Conservation (phyloP, 2,888 invertebrate genomes). For the Drosophila testacea region DNA sequence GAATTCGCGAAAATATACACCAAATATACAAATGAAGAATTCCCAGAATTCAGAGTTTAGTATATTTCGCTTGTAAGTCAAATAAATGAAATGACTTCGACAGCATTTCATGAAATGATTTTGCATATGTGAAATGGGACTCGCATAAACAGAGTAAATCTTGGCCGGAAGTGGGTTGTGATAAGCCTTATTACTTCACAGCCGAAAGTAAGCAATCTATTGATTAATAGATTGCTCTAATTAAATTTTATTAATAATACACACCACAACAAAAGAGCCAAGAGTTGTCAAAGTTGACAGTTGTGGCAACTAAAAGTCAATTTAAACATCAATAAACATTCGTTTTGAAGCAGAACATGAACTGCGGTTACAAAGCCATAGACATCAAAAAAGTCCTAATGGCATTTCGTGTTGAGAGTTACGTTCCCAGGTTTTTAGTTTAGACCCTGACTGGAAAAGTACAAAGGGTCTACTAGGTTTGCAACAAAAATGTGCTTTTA, state of each 20-base stretch:
- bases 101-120: too few relatives aligned
- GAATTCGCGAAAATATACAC: too few relatives aligned
- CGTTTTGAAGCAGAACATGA: neutral
- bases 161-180: slow-evolving; percentile 18
- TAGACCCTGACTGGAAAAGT: too few relatives aligned
- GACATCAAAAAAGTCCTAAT: slow-evolving; percentile 57
- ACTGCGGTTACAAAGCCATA: slow-evolving; percentile 51
- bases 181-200: slow-evolving; percentile 35
- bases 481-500: too few relatives aligned
- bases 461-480: too few relatives aligned
- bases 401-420: slow-evolving; percentile 47
- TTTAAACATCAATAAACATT: slow-evolving; percentile 56
- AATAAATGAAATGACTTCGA: too few relatives aligned
- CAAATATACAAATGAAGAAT: too few relatives aligned
- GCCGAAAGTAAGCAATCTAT: slow-evolving; percentile 14
- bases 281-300: neutral
- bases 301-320: slow-evolving; percentile 30
- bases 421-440: neutral
- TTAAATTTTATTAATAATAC: slow-evolving; percentile 34
- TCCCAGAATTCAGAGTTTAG: too few relatives aligned
- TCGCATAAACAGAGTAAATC: neutral
- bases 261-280: neutral
- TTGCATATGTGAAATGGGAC: too few relatives aligned
- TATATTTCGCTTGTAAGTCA: too few relatives aligned
- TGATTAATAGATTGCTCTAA: slow-evolving; percentile 44